Percentiles rank a stretch among this genome's conserved stretches.
Evolutionary conservation across 2,113 vertebrate genomes (phyloP).

Genomic region (Lasiurus borealis): DNA sequence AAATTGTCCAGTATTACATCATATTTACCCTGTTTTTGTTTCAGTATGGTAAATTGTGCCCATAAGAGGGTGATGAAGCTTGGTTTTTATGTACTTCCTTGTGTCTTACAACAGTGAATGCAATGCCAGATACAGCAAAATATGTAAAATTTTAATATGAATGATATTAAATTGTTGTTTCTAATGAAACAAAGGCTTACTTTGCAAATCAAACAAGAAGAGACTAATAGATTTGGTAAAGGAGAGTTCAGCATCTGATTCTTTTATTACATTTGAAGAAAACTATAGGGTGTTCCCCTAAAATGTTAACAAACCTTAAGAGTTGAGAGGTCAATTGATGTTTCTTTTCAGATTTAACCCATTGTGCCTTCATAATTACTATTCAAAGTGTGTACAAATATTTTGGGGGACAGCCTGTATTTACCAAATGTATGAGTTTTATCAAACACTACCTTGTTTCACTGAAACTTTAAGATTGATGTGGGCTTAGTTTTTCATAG

Average conservation of each 20-base stretch:
- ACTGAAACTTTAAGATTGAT: not conserved
- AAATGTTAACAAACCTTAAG: too few species aligned
- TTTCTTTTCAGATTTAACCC: too few species aligned
- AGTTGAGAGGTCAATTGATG: too few species aligned
- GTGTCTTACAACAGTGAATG: not conserved
- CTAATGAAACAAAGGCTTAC: not conserved
- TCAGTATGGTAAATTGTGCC: not conserved
- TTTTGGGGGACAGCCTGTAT: too few species aligned
- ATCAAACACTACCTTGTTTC: not conserved
- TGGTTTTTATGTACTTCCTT: not conserved
- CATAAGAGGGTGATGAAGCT: not conserved
- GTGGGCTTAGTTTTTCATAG: not conserved
- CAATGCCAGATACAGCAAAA: not conserved
- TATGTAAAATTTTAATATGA: not conserved
- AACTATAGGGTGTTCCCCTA: not conserved
- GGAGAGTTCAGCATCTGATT: not conserved
- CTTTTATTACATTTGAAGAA: not conserved
- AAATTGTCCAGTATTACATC: not conserved
- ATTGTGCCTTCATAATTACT: too few species aligned
- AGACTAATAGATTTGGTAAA: not conserved
- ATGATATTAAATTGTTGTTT: not conserved
- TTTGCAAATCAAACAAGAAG: not conserved
- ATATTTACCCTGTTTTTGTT: not conserved
- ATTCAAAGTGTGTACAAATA: too few species aligned
- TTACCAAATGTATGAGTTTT: not conserved